Evolutionary conservation across 1,140 invertebrate species (phyloP).

Genomic region (Conopomorpha cramerella): DNA sequence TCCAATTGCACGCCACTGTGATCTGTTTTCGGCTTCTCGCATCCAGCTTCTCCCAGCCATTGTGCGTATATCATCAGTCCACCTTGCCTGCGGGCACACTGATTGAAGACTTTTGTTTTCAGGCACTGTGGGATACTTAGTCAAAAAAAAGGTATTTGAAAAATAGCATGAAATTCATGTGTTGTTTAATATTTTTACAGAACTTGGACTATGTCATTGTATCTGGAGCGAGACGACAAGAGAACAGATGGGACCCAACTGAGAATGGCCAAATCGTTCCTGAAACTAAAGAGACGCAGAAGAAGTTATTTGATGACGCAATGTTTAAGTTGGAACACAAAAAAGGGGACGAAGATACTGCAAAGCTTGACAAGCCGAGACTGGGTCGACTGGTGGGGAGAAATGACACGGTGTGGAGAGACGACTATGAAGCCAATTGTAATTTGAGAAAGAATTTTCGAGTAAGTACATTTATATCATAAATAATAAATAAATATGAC

Average conservation of each 20-base stretch:
- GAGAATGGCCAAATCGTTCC: constrained; percentile 94
- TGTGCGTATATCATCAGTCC: no score
- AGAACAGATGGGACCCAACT: constrained; percentile 96
- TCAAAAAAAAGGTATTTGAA: no score
- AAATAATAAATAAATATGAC: no score
- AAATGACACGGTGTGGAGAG: constrained; percentile 81
- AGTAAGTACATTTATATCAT: constrained; percentile 56
- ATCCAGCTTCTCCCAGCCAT: no score
- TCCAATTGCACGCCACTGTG: no score
- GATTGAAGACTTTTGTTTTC: no score
- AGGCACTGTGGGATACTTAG: no score
- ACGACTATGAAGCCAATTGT: constrained; percentile 90
- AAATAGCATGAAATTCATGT: no score
- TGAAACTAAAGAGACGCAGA: constrained; percentile 86
- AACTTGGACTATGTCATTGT: constrained; percentile 98
- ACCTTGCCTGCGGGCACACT: no score
- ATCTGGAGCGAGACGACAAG: constrained; percentile 92
- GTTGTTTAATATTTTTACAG: constrained; percentile 62
- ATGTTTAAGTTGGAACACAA: constrained; percentile 97
- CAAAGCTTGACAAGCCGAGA: constrained; percentile 71
- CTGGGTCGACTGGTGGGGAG: constrained; percentile 76
- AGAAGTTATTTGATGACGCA: constrained; percentile 88
- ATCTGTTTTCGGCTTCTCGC: no score
- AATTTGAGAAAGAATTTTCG: constrained; percentile 81
- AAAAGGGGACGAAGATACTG: constrained; percentile 75